phyloP scores from a whole-genome alignment of 2,797 vertebrate species.

The Enteromius unitaeniatus region DNA sequence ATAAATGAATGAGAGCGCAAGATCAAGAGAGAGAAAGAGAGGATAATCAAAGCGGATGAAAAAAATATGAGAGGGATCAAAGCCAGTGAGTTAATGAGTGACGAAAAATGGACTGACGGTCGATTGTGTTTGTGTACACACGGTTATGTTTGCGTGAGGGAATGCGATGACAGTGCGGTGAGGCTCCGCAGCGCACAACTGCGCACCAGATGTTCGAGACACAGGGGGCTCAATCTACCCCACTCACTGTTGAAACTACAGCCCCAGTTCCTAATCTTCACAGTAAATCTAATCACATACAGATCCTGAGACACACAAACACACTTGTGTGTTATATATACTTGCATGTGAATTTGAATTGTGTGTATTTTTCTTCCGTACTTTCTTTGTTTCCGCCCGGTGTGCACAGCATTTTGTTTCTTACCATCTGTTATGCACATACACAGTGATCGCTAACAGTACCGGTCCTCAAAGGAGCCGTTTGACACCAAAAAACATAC shows the following conservation, averaged over 20 bases:
- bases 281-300: constrained; percentile 41
- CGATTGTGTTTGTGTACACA: constrained; percentile 40
- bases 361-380: constrained; percentile 15
- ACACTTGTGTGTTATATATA: constrained; percentile 11
- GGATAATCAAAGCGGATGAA: constrained; percentile 35
- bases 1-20: constrained; percentile 20
- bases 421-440: constrained; percentile 32
- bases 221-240: constrained; percentile 68
- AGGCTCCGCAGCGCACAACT: constrained; percentile 72
- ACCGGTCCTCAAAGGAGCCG: constrained; percentile 8
- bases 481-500: constrained; percentile 39
- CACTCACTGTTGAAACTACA: constrained; percentile 42
- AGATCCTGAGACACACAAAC: constrained; percentile 41
- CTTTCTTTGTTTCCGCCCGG: background rate
- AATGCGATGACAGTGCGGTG: constrained; percentile 48
- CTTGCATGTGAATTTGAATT: constrained; percentile 9
- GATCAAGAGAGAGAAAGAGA: constrained; percentile 24
- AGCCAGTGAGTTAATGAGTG: constrained; percentile 28
- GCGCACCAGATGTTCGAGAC: constrained; percentile 82
- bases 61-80: constrained; percentile 26
- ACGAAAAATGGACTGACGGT: constrained; percentile 17
- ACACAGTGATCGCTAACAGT: background rate
- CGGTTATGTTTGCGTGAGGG: constrained; percentile 39
- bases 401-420: background rate
- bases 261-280: constrained; percentile 40